phyloP scores from a whole-genome alignment of 2,113 vertebrate genomes.

The Corythoichthys intestinalis region DNA sequence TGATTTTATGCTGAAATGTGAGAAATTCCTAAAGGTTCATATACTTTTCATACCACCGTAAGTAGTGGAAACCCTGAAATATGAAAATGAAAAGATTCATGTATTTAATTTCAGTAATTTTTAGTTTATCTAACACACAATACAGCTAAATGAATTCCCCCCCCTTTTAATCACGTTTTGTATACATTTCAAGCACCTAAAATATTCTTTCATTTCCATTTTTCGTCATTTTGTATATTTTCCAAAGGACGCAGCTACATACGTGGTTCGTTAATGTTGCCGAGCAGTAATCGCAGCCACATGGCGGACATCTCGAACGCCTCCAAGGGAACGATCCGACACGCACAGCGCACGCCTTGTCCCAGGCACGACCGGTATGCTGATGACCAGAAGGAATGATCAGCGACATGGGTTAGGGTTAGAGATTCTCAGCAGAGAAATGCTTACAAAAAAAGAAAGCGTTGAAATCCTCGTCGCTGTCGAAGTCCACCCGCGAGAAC shows the following conservation, averaged over 20 bases:
- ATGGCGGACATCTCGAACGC: conserved; percentile 89
- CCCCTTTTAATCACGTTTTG: too few species aligned
- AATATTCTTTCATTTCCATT: too few species aligned
- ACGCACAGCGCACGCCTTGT: conserved; percentile 82
- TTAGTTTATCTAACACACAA: too few species aligned
- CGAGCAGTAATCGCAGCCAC: conserved; percentile 85
- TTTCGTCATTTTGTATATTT: too few species aligned
- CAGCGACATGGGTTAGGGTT: conserved; percentile 1
- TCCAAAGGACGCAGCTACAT: conserved; percentile 48
- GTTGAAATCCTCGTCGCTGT: conserved; percentile 94
- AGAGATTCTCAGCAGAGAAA: background rate
- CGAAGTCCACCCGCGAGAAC: conserved; percentile 93
- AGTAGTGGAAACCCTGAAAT: too few species aligned
- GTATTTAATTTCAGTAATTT: too few species aligned
- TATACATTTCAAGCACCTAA: too few species aligned
- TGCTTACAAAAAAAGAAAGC: conserved; percentile 88
- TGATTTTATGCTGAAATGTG: too few species aligned
- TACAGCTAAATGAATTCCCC: too few species aligned
- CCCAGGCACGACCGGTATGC: conserved; percentile 89
- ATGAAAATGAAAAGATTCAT: too few species aligned
- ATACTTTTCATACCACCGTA: too few species aligned
- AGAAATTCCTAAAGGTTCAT: too few species aligned
- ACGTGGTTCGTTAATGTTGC: conserved; percentile 74
- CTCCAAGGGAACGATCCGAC: conserved; percentile 83
- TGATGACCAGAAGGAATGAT: conserved; percentile 37